Base-by-base conservation (phyloP, 2,888 invertebrate species). In the Spisula solida region DNA sequence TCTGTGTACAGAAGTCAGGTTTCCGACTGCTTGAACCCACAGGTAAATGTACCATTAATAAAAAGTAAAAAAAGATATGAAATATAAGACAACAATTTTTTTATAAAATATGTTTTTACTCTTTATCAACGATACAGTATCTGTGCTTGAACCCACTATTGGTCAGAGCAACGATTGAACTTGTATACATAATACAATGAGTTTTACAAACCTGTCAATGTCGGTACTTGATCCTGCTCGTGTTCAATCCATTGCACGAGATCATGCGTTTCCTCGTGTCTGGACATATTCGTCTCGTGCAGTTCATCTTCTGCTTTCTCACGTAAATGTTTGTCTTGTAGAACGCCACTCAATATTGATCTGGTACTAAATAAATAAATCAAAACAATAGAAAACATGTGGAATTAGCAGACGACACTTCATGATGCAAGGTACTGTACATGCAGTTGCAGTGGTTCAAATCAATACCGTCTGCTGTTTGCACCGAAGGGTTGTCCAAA, bases 231-330 rank as follows among this genome's bases (percentile, higher is more conserved):
- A 8, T 82, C 75, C 18, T 82, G 55, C 10, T 25, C 75, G 14
- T 55, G 51, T 29, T 81, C 55, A 47, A 86, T 81, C 86, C 86
- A 86, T 18, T 81, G 29, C 29, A 82, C 51, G 20, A 86, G 86
- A 55, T 81, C 82, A 12, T n/a, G 25, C 31, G 86, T 70, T 60
- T 86, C 86, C 12, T 81, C 70, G 47, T 25, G n/a, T 25, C 86
- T 34, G 10, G 51, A 47, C 51, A 55, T 51, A 16, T 48, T 55
- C 1, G 86, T 86, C 75, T 86, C 86, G 29, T 86, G 60, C 48
- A 81, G n/a, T 55, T 81, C 81, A n/a, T 86, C 82, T 34, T 81
- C 81, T 0, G 81, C 86, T 51, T 75, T 82, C 81, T 86, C 82
- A n/a, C 34, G 25, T 0, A 83, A 48, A 10, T 25, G 25, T 20